Evolutionary conservation across 2,888 invertebrate species (phyloP).

Genomic region (Byasa hedistus): DNA sequence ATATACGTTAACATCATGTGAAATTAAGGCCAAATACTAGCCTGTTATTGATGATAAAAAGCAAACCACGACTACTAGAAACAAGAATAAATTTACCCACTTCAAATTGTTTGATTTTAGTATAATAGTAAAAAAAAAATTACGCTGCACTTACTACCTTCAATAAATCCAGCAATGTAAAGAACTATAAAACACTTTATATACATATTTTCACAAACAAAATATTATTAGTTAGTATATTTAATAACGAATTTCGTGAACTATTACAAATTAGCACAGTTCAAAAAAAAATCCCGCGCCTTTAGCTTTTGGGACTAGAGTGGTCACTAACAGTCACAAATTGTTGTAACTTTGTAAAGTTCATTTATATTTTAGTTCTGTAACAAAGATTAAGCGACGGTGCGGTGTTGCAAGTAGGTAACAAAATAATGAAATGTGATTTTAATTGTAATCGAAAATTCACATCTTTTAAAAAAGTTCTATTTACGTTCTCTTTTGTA

Average conservation of each 20-base stretch:
- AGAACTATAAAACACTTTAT: constrained; percentile 54
- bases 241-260: constrained; percentile 18
- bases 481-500: no score
- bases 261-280: constrained; percentile 28
- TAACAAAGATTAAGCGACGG: constrained; percentile 27
- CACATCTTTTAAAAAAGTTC: no score
- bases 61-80: no score
- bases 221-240: constrained; percentile 28
- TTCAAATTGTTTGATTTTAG: no score
- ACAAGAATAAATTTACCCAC: no score
- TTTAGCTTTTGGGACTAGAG: constrained; percentile 36
- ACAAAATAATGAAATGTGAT: background rate
- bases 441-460: no score
- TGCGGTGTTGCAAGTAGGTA: constrained; percentile 18
- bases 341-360: constrained; percentile 35
- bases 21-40: no score
- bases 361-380: constrained; percentile 28
- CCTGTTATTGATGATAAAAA: no score
- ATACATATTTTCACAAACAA: constrained; percentile 51
- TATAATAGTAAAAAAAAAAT: no score
- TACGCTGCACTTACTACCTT: constrained; percentile 47
- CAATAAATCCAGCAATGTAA: constrained; percentile 45
- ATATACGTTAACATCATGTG: no score
- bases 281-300: constrained; percentile 34
- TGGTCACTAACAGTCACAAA: constrained; percentile 34